Percentiles rank a stretch among this genome's conserved stretches.
Conservation (phyloP, 2,797 vertebrate genomes). For the Tinamus major region DNA sequence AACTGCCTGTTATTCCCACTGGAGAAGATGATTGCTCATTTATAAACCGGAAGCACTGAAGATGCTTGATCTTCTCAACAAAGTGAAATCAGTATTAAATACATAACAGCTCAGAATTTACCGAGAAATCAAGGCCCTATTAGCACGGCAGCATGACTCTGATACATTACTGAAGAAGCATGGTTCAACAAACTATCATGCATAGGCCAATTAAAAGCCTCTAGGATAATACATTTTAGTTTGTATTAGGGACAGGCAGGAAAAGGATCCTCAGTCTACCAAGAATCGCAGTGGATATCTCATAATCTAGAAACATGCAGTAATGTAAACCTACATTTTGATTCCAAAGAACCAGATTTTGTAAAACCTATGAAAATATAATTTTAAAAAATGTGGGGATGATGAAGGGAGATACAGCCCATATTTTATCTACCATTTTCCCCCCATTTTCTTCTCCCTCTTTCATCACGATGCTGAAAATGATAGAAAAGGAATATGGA, state of each 20-base stretch:
- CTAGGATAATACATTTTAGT: accelerated
- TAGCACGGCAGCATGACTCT: neutral
- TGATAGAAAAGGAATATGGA: neutral
- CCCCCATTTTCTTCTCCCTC: neutral
- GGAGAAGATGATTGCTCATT: neutral
- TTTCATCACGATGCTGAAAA: neutral
- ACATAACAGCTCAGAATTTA: neutral
- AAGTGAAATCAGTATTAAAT: neutral
- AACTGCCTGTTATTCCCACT: accelerated
- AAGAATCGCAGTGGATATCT: neutral
- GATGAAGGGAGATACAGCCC: neutral
- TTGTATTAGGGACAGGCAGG: neutral
- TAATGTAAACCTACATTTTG: neutral
- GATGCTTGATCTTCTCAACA: neutral
- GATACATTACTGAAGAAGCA: neutral
- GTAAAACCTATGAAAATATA: neutral
- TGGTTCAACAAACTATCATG: neutral
- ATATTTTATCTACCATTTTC: neutral
- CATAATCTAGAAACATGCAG: neutral
- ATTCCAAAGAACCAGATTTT: neutral
- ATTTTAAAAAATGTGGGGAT: neutral
- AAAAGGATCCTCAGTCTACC: neutral
- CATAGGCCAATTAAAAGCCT: accelerated
- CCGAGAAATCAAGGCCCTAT: neutral
- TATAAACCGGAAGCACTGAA: neutral